Evolutionary conservation across 2,888 invertebrate species (phyloP), one percentile per base, ranked within the genome.

Genomic region (Drosophila monieri): DNA sequence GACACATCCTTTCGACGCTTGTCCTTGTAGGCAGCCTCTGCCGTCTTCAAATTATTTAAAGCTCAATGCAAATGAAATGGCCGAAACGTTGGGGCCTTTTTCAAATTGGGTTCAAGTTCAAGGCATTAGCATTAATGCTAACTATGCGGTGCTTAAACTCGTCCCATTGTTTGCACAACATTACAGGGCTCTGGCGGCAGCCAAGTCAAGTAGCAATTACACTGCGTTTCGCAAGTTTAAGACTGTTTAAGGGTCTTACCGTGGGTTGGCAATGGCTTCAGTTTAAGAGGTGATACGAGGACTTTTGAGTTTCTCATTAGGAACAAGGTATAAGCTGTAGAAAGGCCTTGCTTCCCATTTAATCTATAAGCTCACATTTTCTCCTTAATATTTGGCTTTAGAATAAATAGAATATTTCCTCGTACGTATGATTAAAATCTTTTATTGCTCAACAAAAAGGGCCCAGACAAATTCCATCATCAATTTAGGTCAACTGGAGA

Each of bases 51-150:
- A 71, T 78, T 76, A 78, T 73, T 80, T 70, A 73, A 74, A 68
- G 43, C 60, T 32, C 65, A 71, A 76, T 76, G 80, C 70, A 80
- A 80, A 80, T 81, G 58, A 78, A 81, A 74, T 69, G 69, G 49
- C 64, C 39, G n/a, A 57, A 51, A 51, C 57, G 55, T 49, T 66
- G 27, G 21, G 41, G 15, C 25, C 47, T 47, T 2, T 44, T 47
- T 32, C 3, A 37, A 65, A 71, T 66, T 18, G 49, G 64, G 76
- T 69, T 80, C 80, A 80, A 80, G 80, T 80, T 80, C 74, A 78
- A 48, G 51, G 47, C 37, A 44, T 41, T 60, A 47, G 43, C 60
- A 60, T 68, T 68, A 69, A 47, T 52, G 69, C 69, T 64, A 65
- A 66, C 64, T 64, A 52, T 64, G 64, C 51, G 64, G 61, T 60